Percentiles rank a stretch among this genome's conserved stretches.
phyloP scores from a whole-genome alignment of 2,113 vertebrate genomes.

The Gadus chalcogrammus region DNA sequence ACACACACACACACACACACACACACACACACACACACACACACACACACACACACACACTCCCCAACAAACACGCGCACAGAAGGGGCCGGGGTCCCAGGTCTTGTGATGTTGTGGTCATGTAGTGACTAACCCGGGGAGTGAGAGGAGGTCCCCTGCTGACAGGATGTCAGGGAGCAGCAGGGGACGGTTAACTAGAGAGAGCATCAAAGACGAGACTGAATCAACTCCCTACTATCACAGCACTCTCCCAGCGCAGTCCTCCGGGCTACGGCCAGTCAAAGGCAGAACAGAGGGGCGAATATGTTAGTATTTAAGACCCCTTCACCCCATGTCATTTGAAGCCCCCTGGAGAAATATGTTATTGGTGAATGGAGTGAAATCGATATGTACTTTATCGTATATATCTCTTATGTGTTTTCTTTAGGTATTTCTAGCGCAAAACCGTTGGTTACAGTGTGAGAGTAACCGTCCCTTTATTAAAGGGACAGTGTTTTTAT shows the following conservation, averaged over 20 bases:
- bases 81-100: slow-evolving; percentile 16
- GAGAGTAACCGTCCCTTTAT: too few species aligned
- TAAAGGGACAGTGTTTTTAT: too few species aligned
- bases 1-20: not conserved
- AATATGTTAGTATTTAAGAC: not conserved
- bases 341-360: too few species aligned
- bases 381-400: too few species aligned
- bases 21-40: slow-evolving; percentile 11
- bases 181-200: slow-evolving; percentile 63
- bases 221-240: slow-evolving; percentile 58
- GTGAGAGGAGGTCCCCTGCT: slow-evolving; percentile 66
- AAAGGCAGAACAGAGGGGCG: slow-evolving; percentile 11
- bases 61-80: slow-evolving; percentile 15
- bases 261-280: slow-evolving; percentile 54
- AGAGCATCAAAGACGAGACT: slow-evolving; percentile 66
- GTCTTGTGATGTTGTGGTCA: slow-evolving; percentile 55
- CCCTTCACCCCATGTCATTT: too few species aligned
- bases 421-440: too few species aligned
- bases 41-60: slow-evolving; percentile 34
- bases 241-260: slow-evolving; percentile 48
- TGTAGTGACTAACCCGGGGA: slow-evolving; percentile 64
- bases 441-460: too few species aligned
- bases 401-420: too few species aligned
- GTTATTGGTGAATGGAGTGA: too few species aligned
- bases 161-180: slow-evolving; percentile 70